Percentiles rank a stretch among this genome's conserved stretches.
phyloP scores from a whole-genome alignment of 2,888 invertebrate genomes.

The Gymnosoma rotundatum region DNA sequence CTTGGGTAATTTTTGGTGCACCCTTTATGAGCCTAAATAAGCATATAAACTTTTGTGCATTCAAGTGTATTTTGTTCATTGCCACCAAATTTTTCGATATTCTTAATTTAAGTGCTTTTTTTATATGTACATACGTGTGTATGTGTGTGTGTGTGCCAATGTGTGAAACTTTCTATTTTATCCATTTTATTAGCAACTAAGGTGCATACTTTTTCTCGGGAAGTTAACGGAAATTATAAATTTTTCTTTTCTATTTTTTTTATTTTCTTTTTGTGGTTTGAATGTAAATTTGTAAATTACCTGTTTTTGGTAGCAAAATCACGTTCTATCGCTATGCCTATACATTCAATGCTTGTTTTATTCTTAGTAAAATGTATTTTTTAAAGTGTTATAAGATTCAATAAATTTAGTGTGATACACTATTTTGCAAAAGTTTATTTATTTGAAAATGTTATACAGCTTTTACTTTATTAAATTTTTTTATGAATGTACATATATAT shows the following conservation, averaged over 20 bases:
- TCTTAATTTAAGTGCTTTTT: slow-evolving; percentile 12
- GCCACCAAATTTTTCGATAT: slow-evolving; percentile 49
- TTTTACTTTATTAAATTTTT: too few species aligned
- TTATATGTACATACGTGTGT: not conserved
- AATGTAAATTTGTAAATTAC: slow-evolving; percentile 53
- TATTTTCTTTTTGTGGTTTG: slow-evolving; percentile 44
- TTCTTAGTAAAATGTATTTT: too few species aligned
- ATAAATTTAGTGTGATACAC: too few species aligned
- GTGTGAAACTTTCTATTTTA: slow-evolving; percentile 4
- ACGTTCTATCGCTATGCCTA: not conserved
- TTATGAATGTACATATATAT: too few species aligned
- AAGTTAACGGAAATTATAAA: slow-evolving; percentile 58
- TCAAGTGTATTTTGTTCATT: slow-evolving; percentile 58
- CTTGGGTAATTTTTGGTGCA: too few species aligned
- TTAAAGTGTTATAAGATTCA: too few species aligned
- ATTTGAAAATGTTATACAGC: too few species aligned
- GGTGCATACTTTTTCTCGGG: slow-evolving; percentile 23
- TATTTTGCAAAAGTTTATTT: too few species aligned
- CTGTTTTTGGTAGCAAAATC: not conserved
- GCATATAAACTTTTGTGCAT: slow-evolving; percentile 48
- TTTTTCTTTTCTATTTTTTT: slow-evolving; percentile 18
- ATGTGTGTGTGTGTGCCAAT: not conserved
- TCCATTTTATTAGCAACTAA: slow-evolving; percentile 39
- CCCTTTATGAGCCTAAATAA: slow-evolving; percentile 37
- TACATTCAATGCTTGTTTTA: not conserved